Conservation (phyloP, 2,797 vertebrate species). For the Hirundo rustica region DNA sequence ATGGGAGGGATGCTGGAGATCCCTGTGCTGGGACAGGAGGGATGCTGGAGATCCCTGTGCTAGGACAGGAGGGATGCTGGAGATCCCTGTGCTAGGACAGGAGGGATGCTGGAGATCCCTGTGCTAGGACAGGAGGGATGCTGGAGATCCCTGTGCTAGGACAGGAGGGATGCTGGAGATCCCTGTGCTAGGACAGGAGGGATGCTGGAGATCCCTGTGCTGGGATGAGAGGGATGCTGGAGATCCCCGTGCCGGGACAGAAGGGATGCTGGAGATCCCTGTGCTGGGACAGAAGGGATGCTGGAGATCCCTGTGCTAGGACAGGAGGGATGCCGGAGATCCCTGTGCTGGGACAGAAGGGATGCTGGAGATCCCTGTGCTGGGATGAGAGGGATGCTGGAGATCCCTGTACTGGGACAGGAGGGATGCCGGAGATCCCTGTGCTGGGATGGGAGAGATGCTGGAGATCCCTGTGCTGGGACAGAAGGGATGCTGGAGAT, state of each 20-base stretch:
- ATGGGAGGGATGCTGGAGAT: rapidly evolving
- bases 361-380: not conserved
- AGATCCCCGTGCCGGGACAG: rapidly evolving
- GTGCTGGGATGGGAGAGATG: rapidly evolving
- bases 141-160: not conserved
- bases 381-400: rapidly evolving
- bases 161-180: rapidly evolving
- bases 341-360: rapidly evolving
- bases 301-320: rapidly evolving
- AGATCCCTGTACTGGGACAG: rapidly evolving
- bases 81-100: not conserved
- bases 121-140: not conserved
- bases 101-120: not conserved
- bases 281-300: rapidly evolving
- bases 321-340: rapidly evolving
- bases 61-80: rapidly evolving
- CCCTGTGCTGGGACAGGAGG: rapidly evolving
- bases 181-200: rapidly evolving
- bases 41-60: not conserved
- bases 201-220: not conserved
- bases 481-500: not conserved
- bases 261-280: not conserved
- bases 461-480: not conserved
- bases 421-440: not conserved
- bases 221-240: rapidly evolving